These are phyloP conservation scores for Xylocopa sonorina DNA, from an alignment of 1,140 invertebrate species.

Conservation along the genomic window DNA sequence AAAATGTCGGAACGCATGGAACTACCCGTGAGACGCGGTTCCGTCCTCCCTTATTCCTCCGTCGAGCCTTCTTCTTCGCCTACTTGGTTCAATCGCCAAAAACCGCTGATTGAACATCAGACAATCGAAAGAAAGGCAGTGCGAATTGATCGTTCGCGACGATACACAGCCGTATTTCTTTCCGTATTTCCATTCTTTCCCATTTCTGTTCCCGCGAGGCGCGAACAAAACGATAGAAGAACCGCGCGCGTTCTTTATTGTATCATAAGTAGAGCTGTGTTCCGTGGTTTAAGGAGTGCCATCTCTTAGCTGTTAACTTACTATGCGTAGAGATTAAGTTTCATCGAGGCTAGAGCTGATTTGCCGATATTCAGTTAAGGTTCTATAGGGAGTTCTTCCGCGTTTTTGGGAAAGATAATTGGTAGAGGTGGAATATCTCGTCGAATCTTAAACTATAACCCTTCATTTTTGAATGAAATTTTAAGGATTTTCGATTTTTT, in stretches of 20 bases:
- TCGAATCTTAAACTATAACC: too few species aligned
- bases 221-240: constrained; percentile 12
- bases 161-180: not conserved
- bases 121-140: constrained; percentile 43
- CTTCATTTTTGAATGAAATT: too few species aligned
- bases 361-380: not conserved
- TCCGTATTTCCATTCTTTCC: too few species aligned
- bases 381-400: too few species aligned
- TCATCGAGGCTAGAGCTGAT: not conserved
- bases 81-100: constrained; percentile 25
- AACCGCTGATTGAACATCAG: constrained; percentile 54
- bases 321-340: constrained; percentile 15
- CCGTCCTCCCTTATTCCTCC: not conserved
- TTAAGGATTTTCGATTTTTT: too few species aligned
- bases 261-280: not conserved
- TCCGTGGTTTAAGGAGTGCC: not conserved
- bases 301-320: constrained; percentile 34
- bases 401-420: not conserved
- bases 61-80: constrained; percentile 18
- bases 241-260: constrained; percentile 2
- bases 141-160: constrained; percentile 22
- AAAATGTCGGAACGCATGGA: not conserved
- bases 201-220: not conserved
- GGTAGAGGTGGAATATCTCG: too few species aligned
- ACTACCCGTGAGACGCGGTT: not conserved